Conservation (phyloP, 2,797 vertebrate genomes). For the Alcedo atthis region DNA sequence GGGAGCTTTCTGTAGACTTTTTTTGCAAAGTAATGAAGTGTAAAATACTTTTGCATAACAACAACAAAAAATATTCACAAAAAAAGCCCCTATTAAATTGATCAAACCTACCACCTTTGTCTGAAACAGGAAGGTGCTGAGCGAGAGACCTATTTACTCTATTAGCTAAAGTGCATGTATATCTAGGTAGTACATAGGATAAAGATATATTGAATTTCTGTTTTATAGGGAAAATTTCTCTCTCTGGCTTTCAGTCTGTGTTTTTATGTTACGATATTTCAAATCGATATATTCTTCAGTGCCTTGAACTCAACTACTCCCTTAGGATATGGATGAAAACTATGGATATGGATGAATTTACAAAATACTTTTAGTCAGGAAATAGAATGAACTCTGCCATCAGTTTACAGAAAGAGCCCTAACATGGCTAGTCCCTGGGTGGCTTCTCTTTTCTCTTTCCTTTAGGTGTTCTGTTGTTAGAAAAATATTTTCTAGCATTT, state of each 20-base stretch:
- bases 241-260: background rate
- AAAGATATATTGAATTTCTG: background rate
- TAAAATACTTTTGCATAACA: background rate
- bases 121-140: background rate
- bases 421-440: background rate
- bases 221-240: background rate
- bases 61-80: background rate
- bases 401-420: background rate
- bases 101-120: background rate
- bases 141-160: background rate
- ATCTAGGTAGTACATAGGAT: background rate
- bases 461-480: background rate
- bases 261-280: background rate
- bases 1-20: background rate
- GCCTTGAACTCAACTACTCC: background rate
- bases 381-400: background rate
- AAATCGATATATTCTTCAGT: background rate
- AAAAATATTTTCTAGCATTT: conserved; percentile 13
- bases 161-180: background rate
- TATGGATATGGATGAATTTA: background rate
- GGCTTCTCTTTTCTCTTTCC: conserved; percentile 17
- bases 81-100: background rate
- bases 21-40: background rate
- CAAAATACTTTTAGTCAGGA: background rate
- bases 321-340: conserved; percentile 28